These are phyloP conservation scores for Limnephilus lunatus DNA, from an alignment of 2,888 invertebrate species.

Conservation along the genomic window DNA sequence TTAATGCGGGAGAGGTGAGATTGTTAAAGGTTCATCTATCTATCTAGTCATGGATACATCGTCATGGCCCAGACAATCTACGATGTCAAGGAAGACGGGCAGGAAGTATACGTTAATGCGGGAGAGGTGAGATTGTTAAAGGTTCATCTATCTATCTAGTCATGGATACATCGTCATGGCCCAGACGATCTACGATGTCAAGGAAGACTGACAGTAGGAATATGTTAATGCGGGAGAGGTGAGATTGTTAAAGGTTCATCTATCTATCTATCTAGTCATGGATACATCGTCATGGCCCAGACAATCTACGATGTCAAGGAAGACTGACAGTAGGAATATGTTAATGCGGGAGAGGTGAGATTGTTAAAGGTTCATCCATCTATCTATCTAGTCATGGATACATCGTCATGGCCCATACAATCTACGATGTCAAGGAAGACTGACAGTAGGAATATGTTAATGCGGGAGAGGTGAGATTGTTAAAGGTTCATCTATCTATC, in stretches of 20 bases:
- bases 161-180: too few relatives aligned
- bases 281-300: too few relatives aligned
- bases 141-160: too few relatives aligned
- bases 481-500: constrained; percentile 68
- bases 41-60: constrained; percentile 77
- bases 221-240: too few relatives aligned
- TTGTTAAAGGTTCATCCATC: too few relatives aligned
- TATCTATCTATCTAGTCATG: too few relatives aligned
- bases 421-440: constrained; percentile 68
- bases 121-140: too few relatives aligned
- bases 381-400: constrained; percentile 75
- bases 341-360: constrained; percentile 55
- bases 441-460: constrained; percentile 16
- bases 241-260: too few relatives aligned
- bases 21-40: background rate
- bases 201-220: too few relatives aligned
- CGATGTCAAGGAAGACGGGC: constrained; percentile 76
- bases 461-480: constrained; percentile 49
- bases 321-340: constrained; percentile 18
- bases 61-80: constrained; percentile 77
- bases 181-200: too few relatives aligned
- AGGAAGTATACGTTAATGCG: constrained; percentile 63
- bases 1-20: too few relatives aligned
- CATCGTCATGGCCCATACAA: constrained; percentile 76
- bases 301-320: constrained; percentile 63